phyloP scores from a whole-genome alignment of 2,797 vertebrate species.

The Takifugu rubripes region DNA sequence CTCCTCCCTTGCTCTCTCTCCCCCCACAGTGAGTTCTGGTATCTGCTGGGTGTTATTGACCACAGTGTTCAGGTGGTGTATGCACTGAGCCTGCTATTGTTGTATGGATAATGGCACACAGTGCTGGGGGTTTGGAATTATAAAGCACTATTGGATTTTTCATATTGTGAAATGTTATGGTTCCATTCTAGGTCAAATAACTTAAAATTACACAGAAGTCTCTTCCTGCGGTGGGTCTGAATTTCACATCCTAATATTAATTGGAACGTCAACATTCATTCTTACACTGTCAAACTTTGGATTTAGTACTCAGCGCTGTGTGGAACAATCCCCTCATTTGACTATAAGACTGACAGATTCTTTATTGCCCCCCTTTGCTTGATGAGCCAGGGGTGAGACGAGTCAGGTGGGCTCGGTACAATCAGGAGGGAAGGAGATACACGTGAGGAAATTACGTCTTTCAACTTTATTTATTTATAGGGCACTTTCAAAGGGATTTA shows the following conservation, averaged over 20 bases:
- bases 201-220: constrained; percentile 8
- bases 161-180: constrained; percentile 59
- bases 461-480: too few species aligned
- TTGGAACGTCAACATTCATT: constrained; percentile 24
- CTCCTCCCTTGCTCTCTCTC: constrained; percentile 57
- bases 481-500: too few species aligned
- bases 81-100: constrained; percentile 48
- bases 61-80: constrained; percentile 48
- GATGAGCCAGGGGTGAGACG: too few species aligned
- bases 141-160: constrained; percentile 56
- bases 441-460: too few species aligned
- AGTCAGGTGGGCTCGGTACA: too few species aligned
- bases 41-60: constrained; percentile 61
- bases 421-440: too few species aligned
- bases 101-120: constrained; percentile 53
- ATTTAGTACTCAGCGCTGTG: not conserved
- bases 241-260: constrained; percentile 11
- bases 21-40: constrained; percentile 36
- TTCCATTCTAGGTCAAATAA: constrained; percentile 39
- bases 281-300: not conserved
- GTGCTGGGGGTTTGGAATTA: constrained; percentile 46
- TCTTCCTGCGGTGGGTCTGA: constrained; percentile 20
- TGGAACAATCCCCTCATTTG: not conserved
- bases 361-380: not conserved
- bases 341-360: not conserved